Evolutionary conservation across 2,113 vertebrate genomes (phyloP).

Genomic region (Pseudorhombus dupliciocellatus): DNA sequence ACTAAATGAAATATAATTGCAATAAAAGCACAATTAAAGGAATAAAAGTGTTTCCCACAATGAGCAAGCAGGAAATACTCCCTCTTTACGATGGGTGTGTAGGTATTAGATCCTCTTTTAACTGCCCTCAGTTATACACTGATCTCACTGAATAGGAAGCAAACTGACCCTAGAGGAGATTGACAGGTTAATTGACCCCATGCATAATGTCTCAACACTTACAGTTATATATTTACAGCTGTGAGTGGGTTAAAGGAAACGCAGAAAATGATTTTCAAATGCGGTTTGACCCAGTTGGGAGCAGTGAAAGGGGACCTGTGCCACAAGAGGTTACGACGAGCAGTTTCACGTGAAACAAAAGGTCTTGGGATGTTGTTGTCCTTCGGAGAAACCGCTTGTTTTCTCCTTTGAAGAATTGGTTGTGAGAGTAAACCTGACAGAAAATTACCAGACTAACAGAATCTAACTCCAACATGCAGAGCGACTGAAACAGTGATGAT

Average conservation of each 20-base stretch:
- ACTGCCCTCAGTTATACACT: too few species aligned
- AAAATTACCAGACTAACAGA: slow-evolving; percentile 68
- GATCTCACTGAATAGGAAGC: too few species aligned
- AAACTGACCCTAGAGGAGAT: not conserved
- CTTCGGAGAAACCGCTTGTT: slow-evolving; percentile 47
- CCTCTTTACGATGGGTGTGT: too few species aligned
- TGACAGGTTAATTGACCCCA: slow-evolving; percentile 9
- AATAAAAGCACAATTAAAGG: too few species aligned
- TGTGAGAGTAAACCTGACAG: slow-evolving; percentile 63
- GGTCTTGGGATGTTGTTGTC: slow-evolving; percentile 16
- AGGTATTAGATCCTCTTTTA: too few species aligned
- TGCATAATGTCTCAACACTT: not conserved
- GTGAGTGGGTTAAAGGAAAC: slow-evolving; percentile 6
- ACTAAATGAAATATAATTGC: too few species aligned
- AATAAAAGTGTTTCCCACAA: too few species aligned
- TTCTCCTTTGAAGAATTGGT: slow-evolving; percentile 57
- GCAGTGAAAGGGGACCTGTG: not conserved
- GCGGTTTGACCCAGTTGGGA: slow-evolving; percentile 6
- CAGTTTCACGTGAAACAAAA: slow-evolving; percentile 13
- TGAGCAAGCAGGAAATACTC: too few species aligned
- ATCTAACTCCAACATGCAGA: slow-evolving; percentile 51
- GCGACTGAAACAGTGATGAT: slow-evolving; percentile 59
- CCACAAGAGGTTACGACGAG: slow-evolving; percentile 18
- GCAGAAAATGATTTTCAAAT: slow-evolving; percentile 5
- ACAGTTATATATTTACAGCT: slow-evolving; percentile 1